These are phyloP conservation scores for Carcina quercana DNA, from an alignment of 2,888 invertebrate genomes.

Conservation along the genomic window DNA sequence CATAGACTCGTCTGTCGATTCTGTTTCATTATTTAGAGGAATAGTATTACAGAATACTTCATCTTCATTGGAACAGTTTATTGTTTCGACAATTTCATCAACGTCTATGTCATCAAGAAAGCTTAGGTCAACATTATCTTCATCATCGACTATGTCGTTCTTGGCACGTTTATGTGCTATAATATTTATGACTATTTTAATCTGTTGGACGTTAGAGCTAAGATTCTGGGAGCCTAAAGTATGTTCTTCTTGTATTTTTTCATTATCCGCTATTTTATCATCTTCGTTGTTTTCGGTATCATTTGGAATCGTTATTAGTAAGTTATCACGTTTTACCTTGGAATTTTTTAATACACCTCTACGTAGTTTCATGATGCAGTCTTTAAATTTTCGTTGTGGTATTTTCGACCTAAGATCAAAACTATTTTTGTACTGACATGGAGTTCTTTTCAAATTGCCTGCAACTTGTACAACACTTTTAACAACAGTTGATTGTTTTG, in stretches of 20 bases:
- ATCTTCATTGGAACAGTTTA: constrained; percentile 17
- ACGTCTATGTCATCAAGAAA: constrained; percentile 53
- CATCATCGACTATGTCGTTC: constrained; percentile 10
- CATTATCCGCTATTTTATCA: constrained; percentile 10
- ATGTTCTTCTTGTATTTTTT: constrained; percentile 5
- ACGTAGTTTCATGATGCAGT: constrained; percentile 2
- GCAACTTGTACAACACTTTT: constrained; percentile 16
- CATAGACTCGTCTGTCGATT: too few species aligned
- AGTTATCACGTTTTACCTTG: constrained; percentile 20
- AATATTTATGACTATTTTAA: constrained; percentile 39
- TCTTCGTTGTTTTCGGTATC: constrained; percentile 5
- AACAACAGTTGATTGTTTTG: constrained; percentile 6
- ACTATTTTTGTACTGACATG: not conserved
- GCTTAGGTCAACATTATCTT: constrained; percentile 33
- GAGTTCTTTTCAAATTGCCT: constrained; percentile 8
- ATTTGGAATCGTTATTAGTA: constrained; percentile 23
- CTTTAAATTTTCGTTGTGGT: constrained; percentile 14
- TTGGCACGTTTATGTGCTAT: constrained; percentile 15
- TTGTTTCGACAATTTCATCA: constrained; percentile 47
- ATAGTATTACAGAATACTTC: too few species aligned
- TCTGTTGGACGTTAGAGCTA: too few species aligned
- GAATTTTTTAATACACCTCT: constrained; percentile 1
- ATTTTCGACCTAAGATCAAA: constrained; percentile 26
- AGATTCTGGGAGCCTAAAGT: not conserved
- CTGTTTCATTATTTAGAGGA: not conserved